Conservation (phyloP, 2,113 vertebrate species). For the Pseudorasbora parva region DNA sequence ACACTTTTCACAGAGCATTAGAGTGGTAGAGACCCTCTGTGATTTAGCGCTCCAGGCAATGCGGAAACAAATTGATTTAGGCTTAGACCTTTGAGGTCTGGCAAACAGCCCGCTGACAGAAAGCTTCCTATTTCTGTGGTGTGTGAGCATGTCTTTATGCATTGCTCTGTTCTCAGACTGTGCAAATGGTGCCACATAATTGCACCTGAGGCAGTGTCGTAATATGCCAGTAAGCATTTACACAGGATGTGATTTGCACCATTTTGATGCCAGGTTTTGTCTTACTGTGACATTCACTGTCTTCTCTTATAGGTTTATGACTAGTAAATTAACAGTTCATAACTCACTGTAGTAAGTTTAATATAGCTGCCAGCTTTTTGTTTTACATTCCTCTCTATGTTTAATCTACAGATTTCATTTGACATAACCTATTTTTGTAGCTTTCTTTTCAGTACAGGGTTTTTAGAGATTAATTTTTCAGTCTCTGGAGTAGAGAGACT, state of each 20-base stretch:
- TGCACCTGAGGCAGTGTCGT: not conserved
- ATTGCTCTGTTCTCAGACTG: not conserved
- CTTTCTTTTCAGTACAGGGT: not conserved
- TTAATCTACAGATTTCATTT: constrained; percentile 6
- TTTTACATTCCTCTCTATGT: not conserved
- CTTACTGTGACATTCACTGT: not conserved
- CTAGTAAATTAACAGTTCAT: not conserved
- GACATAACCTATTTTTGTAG: not conserved
- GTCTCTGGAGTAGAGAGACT: not conserved
- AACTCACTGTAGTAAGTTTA: not conserved
- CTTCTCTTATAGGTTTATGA: not conserved
- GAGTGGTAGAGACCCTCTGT: not conserved
- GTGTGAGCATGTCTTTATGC: not conserved
- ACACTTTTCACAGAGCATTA: not conserved
- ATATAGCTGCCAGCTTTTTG: not conserved
- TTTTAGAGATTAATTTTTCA: not conserved
- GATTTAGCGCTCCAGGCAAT: not conserved
- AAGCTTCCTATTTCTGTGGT: not conserved
- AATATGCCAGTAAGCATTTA: constrained; percentile 13
- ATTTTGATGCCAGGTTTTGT: not conserved
- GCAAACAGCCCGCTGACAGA: not conserved
- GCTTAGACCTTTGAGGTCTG: constrained; percentile 1
- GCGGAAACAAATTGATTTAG: not conserved
- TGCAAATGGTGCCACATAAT: not conserved
- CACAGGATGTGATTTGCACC: not conserved